Evolutionary conservation across 2,888 invertebrate genomes (phyloP), one percentile per base, ranked within the genome.

Genomic region (Cephus pulcher): DNA sequence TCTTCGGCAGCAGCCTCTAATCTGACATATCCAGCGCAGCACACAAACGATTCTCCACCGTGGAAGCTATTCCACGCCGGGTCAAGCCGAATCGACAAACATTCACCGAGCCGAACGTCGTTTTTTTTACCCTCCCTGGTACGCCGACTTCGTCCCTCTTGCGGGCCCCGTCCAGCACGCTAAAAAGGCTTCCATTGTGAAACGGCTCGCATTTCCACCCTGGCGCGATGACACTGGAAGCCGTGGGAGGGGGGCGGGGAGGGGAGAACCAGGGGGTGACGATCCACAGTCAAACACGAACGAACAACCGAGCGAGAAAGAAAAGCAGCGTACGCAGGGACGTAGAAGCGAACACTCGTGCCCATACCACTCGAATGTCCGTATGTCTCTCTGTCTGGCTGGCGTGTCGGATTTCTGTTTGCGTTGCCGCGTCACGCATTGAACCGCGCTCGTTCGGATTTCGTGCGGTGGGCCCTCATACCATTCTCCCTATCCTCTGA

Each of bases 361-460:
- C 81, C 75, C 70, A 76, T 69, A 37, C 77, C 74, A 77, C 80
- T 76, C 82, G 81, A 75, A 81, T 79, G 76, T 76, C 78, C 83
- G 81, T 81, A 75, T 76, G 75, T 78, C 81, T 78, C 81, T 80
- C 81, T 80, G 82, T 80, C 82, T 79, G 78, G 82, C 79, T 86
- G 84, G 85, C 89, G 89, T 89, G 90, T 90, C 90, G 87, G 87
- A 89, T 90, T 90, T 90, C 90, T 89, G 89, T 90, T 90, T 90
- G 88, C 88, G 88, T 87, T 88, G 86, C 87, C 89, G 87, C 89
- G 89, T 88, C 89, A 88, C 90, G 89, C 88, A 89, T 87, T 84
- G 87, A 87, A 84, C 86, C 88, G 85, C 86, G 85, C 86, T 88
- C 88, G 87, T 85, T 88, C 88, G 86, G 86, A 88, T 88, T 89